Evolutionary conservation across 2,888 invertebrate genomes (phyloP).

Genomic region (Cetonia aurata): DNA sequence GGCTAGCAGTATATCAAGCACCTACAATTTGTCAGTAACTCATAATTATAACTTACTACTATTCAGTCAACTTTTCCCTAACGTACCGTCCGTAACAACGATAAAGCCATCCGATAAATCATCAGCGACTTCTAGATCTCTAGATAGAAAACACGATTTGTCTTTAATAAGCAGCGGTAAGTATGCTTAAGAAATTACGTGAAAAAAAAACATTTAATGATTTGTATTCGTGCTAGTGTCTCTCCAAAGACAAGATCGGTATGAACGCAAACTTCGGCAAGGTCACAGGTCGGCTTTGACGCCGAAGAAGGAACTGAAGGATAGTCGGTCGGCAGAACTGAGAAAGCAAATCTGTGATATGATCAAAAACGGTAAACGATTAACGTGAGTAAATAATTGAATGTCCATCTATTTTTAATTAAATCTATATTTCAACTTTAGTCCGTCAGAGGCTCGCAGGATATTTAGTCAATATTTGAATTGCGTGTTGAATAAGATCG

Average conservation of each 20-base stretch:
- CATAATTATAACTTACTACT: conserved; percentile 85
- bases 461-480: conserved; percentile 84
- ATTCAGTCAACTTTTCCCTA: conserved; percentile 80
- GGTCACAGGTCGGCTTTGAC: conserved; percentile 63
- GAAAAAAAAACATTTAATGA: conserved; percentile 2
- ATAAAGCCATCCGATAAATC: conserved; percentile 48
- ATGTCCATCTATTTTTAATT: background rate
- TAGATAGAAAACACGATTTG: conserved; percentile 57
- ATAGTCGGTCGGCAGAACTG: conserved; percentile 59
- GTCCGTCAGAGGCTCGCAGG: conserved; percentile 79
- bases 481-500: conserved; percentile 77
- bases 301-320: conserved; percentile 63
- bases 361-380: conserved; percentile 74
- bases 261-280: conserved; percentile 64
- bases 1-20: conserved; percentile 73
- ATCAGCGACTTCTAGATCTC: conserved; percentile 54
- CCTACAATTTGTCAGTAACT: conserved; percentile 71
- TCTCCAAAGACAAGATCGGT: conserved; percentile 62
- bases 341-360: conserved; percentile 66
- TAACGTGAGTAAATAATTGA: conserved; percentile 71
- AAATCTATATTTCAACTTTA: conserved; percentile 55
- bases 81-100: conserved; percentile 59
- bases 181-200: conserved; percentile 16
- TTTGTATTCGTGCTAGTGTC: conserved; percentile 38
- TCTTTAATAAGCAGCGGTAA: conserved; percentile 55